These are phyloP conservation scores for Xyliphius kryptos DNA, from an alignment of 2,113 vertebrate genomes.

Conservation along the genomic window DNA sequence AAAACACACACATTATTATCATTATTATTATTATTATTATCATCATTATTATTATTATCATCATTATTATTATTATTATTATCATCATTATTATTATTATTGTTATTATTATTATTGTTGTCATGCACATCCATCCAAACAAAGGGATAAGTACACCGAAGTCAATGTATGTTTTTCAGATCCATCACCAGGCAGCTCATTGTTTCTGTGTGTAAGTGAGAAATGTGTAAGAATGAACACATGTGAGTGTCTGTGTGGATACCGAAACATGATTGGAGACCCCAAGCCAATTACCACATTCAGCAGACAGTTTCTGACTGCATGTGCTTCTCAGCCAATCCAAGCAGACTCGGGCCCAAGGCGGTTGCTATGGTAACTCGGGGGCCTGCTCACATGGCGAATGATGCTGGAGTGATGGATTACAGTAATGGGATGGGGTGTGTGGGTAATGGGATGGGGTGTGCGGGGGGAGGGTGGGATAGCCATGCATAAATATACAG, in stretches of 20 bases:
- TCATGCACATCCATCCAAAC: slow-evolving; percentile 19
- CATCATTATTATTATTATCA: not conserved
- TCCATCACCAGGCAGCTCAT: too few relatives aligned
- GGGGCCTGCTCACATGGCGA: slow-evolving; percentile 71
- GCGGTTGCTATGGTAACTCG: slow-evolving; percentile 77
- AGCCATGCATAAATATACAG: slow-evolving; percentile 54
- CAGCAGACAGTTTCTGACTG: slow-evolving; percentile 67
- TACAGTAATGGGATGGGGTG: slow-evolving; percentile 68
- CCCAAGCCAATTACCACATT: slow-evolving; percentile 80
- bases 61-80: too few relatives aligned
- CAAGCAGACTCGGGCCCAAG: slow-evolving; percentile 65
- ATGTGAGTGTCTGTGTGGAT: slow-evolving; percentile 40
- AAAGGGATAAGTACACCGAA: not conserved
- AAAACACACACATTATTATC: not conserved
- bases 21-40: not conserved
- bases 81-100: not conserved
- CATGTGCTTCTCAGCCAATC: slow-evolving; percentile 66
- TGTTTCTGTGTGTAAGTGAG: too few relatives aligned
- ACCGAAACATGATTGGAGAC: slow-evolving; percentile 49
- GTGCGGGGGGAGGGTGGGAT: slow-evolving; percentile 23
- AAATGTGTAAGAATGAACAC: not conserved
- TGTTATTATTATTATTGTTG: not conserved
- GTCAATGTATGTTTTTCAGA: too few relatives aligned
- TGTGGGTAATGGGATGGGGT: slow-evolving; percentile 21
- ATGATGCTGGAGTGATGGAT: slow-evolving; percentile 74